Percentiles rank a stretch among this genome's conserved stretches.
Evolutionary conservation across 2,888 invertebrate species (phyloP).

Genomic region (Lypha dubia): DNA sequence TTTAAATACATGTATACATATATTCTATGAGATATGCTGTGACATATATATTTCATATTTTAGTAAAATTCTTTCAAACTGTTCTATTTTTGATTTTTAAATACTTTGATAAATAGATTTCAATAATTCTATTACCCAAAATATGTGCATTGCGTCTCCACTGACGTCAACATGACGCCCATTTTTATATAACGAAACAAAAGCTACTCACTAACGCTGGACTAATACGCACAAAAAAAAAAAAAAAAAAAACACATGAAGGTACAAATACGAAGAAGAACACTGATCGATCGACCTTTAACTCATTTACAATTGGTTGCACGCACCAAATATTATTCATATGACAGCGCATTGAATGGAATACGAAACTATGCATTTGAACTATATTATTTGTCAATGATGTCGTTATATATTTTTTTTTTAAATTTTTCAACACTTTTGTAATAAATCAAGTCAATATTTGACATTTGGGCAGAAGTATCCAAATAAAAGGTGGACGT

Average conservation of each 20-base stretch:
- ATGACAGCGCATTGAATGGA: constrained; percentile 42
- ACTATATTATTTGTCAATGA: constrained; percentile 30
- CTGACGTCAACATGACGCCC: constrained; percentile 46
- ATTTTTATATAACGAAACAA: not conserved
- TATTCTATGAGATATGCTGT: too few species aligned
- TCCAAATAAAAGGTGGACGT: not conserved
- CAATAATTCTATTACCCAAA: not conserved
- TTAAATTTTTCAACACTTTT: not conserved
- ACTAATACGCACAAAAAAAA: too few species aligned
- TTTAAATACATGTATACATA: too few species aligned
- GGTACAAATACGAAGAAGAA: constrained; percentile 1
- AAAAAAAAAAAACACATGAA: too few species aligned
- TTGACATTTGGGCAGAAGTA: constrained; percentile 15
- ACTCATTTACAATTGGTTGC: constrained; percentile 54
- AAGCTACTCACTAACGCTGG: not conserved
- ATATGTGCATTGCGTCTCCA: not conserved
- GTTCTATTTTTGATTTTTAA: not conserved
- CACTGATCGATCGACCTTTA: constrained; percentile 43
- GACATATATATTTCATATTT: too few species aligned
- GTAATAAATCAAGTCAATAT: constrained; percentile 18
- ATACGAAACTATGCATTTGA: constrained; percentile 42
- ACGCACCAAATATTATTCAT: constrained; percentile 55
- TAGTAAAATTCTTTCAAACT: too few species aligned
- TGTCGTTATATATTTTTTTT: too few species aligned
- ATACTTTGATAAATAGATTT: not conserved